These are phyloP conservation scores for Luehdorfia chinensis DNA, from an alignment of 1,140 invertebrate species.

Conservation along the genomic window DNA sequence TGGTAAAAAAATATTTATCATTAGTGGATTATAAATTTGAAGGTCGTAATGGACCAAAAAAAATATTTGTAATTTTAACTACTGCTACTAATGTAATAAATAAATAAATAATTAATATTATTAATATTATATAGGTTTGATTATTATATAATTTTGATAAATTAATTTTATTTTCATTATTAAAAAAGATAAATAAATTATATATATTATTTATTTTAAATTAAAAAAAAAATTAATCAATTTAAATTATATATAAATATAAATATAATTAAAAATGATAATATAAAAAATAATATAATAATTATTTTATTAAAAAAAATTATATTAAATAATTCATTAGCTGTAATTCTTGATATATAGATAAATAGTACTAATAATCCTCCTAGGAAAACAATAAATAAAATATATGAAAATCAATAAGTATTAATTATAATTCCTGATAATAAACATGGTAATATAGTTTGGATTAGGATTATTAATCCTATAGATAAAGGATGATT, in stretches of 20 bases:
- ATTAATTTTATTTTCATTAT: constrained; percentile 51
- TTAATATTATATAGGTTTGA: constrained; percentile 54
- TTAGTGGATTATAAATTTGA: constrained; percentile 27
- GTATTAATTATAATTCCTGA: constrained; percentile 54
- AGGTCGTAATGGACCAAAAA: constrained; percentile 34
- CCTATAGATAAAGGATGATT: constrained; percentile 74
- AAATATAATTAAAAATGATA: constrained; percentile 29
- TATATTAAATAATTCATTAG: constrained; percentile 77
- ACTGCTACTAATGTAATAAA: constrained; percentile 72
- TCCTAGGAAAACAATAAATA: constrained; percentile 77
- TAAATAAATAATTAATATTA: constrained; percentile 61
- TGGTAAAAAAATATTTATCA: constrained; percentile 64
- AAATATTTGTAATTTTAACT: constrained; percentile 69
- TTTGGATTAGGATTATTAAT: constrained; percentile 72
- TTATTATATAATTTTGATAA: constrained; percentile 68
- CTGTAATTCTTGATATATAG: constrained; percentile 77
- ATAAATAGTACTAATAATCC: constrained; percentile 78
- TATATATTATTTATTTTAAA: constrained; percentile 35
- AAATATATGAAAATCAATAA: constrained; percentile 74
- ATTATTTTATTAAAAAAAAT: constrained; percentile 41
- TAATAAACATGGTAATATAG: constrained; percentile 57
- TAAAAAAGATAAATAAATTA: constrained; percentile 33
- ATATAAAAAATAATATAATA: constrained; percentile 23
- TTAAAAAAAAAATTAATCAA: constrained; percentile 33
- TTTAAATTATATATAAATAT: constrained; percentile 36